Base-by-base conservation (phyloP, 1,140 invertebrate species). In the Wasmannia auropunctata region DNA sequence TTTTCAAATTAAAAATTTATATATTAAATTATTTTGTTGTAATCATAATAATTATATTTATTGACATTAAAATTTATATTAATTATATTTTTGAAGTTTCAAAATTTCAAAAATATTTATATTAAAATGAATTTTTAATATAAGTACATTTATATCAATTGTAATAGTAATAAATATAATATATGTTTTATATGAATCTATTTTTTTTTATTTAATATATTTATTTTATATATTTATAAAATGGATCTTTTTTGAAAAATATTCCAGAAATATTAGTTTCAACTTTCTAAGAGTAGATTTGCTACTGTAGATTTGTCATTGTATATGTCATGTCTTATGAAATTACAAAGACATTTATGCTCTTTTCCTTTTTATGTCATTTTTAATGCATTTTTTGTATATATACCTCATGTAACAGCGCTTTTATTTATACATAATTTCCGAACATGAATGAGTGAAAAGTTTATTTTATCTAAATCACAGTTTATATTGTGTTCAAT, bases 331-430 rank as follows among this genome's bases (percentile, higher is more conserved):
- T 46, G 31, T 56, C 28, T 51, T 72, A 14, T 54, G 46, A 72
- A 11, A 8, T 8, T 43, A 10, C 58, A 62, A 46, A 31, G 0
- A 1, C 8, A 49, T 31, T 31, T 25, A 37, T 25, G 0, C 1
- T 25, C 14, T 49, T 67, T 67, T 63, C 6, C 5, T 65, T 25
- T 67, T 49, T 76, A 43, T 10, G 8, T 25, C 3, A 19, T 16
- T 62, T 77, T 49, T 25, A 28, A 58, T 58, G 28, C 28, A 51
- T 79, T 79, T 79, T 1, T 65, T 79, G n/a, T 77, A 65, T 49
- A 77, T 65, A 65, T 65, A 65, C 37, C 14, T 46, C 14, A 62
- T 31, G 7, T 49, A 65, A 79, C 46, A 51, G 5, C n/a, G 14
- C 22, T 67, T 51, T 79, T 49, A 0, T 14, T 37, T 67, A 25